Conservation (phyloP, 2,113 vertebrate species). For the Pholis gunnellus region DNA sequence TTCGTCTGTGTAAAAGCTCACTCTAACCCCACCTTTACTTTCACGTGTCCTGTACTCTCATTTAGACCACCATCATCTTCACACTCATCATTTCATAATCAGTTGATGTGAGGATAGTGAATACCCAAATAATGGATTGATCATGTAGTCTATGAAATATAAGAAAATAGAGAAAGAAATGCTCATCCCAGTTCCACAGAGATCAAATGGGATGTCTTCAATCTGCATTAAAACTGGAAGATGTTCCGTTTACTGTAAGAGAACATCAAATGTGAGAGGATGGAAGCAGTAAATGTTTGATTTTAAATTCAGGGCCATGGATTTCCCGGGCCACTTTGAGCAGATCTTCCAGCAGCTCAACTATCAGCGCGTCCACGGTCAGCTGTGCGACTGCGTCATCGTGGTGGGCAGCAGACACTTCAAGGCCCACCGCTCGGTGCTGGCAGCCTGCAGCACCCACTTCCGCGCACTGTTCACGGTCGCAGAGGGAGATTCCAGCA, state of each 20-base stretch:
- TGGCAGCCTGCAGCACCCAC: slow-evolving; percentile 97
- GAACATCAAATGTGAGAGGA: no score
- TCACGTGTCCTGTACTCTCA: not conserved
- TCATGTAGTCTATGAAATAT: not conserved
- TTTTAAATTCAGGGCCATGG: slow-evolving; percentile 87
- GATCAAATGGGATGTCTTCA: not conserved
- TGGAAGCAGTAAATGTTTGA: not conserved
- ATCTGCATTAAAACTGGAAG: no score
- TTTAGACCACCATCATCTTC: not conserved
- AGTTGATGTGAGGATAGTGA: not conserved
- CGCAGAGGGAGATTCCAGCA: slow-evolving; percentile 91
- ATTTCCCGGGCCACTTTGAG: slow-evolving; percentile 98
- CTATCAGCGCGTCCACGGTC: slow-evolving; percentile 94
- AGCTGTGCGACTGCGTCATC: slow-evolving; percentile 96
- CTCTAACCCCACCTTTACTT: not conserved
- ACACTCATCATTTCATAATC: not conserved
- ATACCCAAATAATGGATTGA: not conserved
- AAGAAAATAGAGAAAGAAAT: not conserved
- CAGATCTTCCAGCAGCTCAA: slow-evolving; percentile 98
- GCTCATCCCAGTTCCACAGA: not conserved
- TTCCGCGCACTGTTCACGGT: slow-evolving; percentile 96
- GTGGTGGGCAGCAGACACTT: slow-evolving; percentile 96
- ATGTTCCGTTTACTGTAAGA: no score
- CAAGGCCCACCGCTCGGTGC: slow-evolving; percentile 95
- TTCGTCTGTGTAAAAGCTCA: not conserved